A percentile compares a stretch with the other conserved stretches of the same genome.
Conservation (phyloP, 2,113 vertebrate species). For the Lepus timidus region DNA sequence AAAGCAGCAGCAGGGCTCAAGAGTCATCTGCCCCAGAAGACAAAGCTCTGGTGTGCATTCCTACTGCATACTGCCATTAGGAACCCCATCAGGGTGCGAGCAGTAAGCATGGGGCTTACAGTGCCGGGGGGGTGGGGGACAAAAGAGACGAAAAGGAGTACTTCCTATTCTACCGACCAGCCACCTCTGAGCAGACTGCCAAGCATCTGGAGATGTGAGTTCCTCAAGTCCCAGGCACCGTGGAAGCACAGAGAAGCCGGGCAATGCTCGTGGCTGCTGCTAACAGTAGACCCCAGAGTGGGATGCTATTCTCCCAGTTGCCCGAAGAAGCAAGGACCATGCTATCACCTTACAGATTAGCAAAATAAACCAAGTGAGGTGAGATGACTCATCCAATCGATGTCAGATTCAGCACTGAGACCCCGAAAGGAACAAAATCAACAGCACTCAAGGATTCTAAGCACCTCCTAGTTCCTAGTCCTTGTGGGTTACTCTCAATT, state of each 20-base stretch:
- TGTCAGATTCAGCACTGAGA: neutral
- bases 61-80: neutral
- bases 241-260: neutral
- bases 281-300: rapidly evolving
- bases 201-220: neutral
- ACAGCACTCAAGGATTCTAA: neutral
- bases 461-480: neutral
- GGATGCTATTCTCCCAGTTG: neutral
- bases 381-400: neutral
- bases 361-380: neutral
- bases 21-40: no score
- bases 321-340: neutral
- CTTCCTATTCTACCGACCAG: neutral
- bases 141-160: rapidly evolving
- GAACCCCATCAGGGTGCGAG: neutral
- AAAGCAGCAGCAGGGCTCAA: neutral
- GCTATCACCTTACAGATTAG: neutral
- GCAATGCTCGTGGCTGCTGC: neutral
- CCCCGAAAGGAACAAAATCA: neutral
- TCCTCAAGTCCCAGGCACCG: neutral
- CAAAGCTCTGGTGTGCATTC: neutral
- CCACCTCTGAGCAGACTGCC: neutral
- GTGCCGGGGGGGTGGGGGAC: neutral
- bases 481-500: neutral
- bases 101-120: rapidly evolving